Percentiles rank a stretch among this genome's conserved stretches.
Conservation (phyloP, 2,888 invertebrate species). For the Sicus ferrugineus region DNA sequence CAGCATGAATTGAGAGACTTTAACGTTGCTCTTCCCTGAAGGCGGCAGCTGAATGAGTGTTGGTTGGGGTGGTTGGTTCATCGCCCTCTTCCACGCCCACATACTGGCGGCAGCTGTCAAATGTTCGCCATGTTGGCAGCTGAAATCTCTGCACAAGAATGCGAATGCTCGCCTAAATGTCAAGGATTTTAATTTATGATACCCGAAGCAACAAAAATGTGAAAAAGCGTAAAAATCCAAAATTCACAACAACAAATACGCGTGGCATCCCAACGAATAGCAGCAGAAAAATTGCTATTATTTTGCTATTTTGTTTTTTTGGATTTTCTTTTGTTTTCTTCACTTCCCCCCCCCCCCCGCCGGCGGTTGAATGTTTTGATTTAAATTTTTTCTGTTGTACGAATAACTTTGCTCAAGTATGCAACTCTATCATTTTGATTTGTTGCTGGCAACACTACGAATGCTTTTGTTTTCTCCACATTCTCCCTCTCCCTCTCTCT, state of each 20-base stretch:
- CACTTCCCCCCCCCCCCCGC: too few species aligned
- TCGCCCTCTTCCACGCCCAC: not conserved
- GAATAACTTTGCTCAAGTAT: conserved; percentile 60
- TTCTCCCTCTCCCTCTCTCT: not conserved
- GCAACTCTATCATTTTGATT: conserved; percentile 63
- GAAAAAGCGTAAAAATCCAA: not conserved
- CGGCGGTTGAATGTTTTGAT: conserved; percentile 36
- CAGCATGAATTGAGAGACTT: too few species aligned
- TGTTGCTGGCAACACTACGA: conserved; percentile 38
- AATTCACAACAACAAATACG: not conserved
- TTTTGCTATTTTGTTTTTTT: conserved; percentile 31
- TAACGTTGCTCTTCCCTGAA: too few species aligned
- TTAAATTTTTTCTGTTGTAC: conserved; percentile 39
- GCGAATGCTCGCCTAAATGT: conserved; percentile 16
- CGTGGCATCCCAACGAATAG: not conserved
- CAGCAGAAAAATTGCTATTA: conserved; percentile 30
- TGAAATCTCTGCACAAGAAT: not conserved
- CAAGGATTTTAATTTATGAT: conserved; percentile 30
- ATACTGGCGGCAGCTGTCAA: conserved; percentile 3
- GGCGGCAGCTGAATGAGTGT: too few species aligned
- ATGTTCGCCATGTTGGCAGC: conserved; percentile 4
- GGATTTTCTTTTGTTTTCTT: conserved; percentile 22
- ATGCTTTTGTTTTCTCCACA: conserved; percentile 40
- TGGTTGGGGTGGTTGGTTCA: too few species aligned
- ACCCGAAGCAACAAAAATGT: not conserved